Evolutionary conservation across 2,113 vertebrate genomes (phyloP).

Genomic region (Xyrauchen texanus): DNA sequence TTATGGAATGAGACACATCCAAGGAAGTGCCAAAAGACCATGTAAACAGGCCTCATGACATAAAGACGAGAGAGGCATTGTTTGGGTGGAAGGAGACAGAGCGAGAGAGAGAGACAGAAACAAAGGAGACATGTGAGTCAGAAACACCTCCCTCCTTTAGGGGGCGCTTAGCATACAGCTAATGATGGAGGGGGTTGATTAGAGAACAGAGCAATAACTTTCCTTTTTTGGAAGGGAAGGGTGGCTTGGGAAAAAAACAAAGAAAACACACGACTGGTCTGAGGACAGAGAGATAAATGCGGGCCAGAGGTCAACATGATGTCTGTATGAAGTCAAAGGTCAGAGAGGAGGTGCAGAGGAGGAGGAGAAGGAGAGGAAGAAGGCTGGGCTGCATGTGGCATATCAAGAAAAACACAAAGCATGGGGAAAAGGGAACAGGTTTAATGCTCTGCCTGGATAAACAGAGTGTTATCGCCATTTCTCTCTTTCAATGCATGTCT

Average conservation of each 20-base stretch:
- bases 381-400: constrained; percentile 72
- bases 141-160: constrained; percentile 75
- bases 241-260: constrained; percentile 40
- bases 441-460: constrained; percentile 63
- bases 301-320: constrained; percentile 81
- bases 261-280: constrained; percentile 62
- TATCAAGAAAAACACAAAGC: constrained; percentile 40
- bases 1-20: constrained; percentile 50
- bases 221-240: constrained; percentile 56
- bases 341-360: constrained; percentile 80
- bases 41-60: constrained; percentile 63
- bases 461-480: neutral
- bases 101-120: neutral
- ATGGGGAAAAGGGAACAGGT: constrained; percentile 54
- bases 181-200: constrained; percentile 66
- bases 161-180: constrained; percentile 69
- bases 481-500: neutral
- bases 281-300: constrained; percentile 66
- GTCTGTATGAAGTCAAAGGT: constrained; percentile 86
- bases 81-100: constrained; percentile 52
- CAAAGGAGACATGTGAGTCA: constrained; percentile 60
- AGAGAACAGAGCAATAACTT: constrained; percentile 65
- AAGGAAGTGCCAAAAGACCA: constrained; percentile 60
- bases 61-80: constrained; percentile 43
- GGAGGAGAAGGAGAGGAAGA: constrained; percentile 66